Base-by-base conservation (phyloP, 2,797 vertebrate genomes). In the Chloroceryle inda region DNA sequence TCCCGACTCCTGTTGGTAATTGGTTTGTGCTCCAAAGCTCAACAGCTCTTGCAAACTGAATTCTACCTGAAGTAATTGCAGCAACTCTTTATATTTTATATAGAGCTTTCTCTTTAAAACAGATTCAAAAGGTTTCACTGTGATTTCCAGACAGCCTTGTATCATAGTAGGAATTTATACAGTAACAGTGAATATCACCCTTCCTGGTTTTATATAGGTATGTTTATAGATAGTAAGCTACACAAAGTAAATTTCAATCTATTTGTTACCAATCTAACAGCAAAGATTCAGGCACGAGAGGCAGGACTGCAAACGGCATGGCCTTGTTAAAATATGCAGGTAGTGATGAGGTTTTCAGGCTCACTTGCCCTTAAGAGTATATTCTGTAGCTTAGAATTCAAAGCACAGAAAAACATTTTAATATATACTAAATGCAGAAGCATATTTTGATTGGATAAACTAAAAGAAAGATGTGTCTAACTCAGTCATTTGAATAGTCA, bases 1-100 rank as follows among this genome's bases (percentile, higher is more conserved):
- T 94, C 62, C 47, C 74, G 56, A 77, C 56, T 88, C 44, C 18
- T 85, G 20, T 24, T 71, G 59, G 35, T 77, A 71, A 76, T 19
- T 76, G 78, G n/a, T 26, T 94, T 64, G 62, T 29, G 40, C 26
- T 94, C 27, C 31, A 91, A 79, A 75, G 62, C 66, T 50, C 73
- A 61, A 62, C 21, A 87, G n/a, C 26, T 89, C 50, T 52, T 80
- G 19, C 26, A 80, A 49, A 80, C 44, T n/a, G 78, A 88, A 56
- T 83, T 82, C 40, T 76, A 47, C 31, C 16, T 80, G 74, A 13
- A 16, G 24, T 49, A 71, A 88, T 61, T 85, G 56, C 64, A 91
- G 61, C 10, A 73, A 49, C 18, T 67, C 9, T 66, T 89, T 90
- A 31, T 63, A 52, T 92, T 88, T 67, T 13, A 37, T 31, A 74